A percentile compares a stretch with the other conserved stretches of the same genome.
Conservation (phyloP, 2,113 vertebrate species). For the Enhydra lutris region DNA sequence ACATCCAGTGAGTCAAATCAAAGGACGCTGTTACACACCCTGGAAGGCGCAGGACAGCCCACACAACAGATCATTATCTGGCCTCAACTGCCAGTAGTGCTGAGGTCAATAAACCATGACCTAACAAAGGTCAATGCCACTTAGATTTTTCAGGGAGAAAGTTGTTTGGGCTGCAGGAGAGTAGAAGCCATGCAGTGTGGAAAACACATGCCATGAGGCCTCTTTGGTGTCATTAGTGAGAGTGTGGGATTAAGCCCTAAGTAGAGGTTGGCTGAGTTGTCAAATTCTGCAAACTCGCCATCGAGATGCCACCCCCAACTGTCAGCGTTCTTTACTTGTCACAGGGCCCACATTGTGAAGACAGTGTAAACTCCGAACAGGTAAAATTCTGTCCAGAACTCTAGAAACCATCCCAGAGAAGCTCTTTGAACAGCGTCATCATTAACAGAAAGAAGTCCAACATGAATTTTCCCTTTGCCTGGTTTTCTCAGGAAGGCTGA, state of each 20-base stretch:
- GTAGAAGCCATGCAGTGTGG: neutral
- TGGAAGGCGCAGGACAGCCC: neutral
- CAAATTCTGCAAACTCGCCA: neutral
- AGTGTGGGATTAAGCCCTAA: neutral
- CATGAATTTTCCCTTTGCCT: neutral
- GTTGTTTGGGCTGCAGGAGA: neutral
- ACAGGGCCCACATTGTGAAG: neutral
- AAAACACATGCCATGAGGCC: neutral
- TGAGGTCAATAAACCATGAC: neutral
- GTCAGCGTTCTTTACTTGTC: neutral
- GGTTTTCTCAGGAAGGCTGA: neutral
- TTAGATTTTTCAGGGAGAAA: neutral
- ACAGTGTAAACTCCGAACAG: neutral
- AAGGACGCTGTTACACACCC: neutral
- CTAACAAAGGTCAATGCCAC: neutral
- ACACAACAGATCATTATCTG: neutral
- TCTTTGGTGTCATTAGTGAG: neutral
- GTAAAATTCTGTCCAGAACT: neutral
- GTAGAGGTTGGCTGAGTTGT: neutral
- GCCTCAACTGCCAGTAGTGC: neutral
- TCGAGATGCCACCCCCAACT: neutral
- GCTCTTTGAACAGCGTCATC: neutral
- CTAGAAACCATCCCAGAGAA: neutral
- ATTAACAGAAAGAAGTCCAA: neutral
- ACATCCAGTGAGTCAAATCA: neutral